Evolutionary conservation across 2,113 vertebrate genomes (phyloP).

Genomic region (Bos indicus): DNA sequence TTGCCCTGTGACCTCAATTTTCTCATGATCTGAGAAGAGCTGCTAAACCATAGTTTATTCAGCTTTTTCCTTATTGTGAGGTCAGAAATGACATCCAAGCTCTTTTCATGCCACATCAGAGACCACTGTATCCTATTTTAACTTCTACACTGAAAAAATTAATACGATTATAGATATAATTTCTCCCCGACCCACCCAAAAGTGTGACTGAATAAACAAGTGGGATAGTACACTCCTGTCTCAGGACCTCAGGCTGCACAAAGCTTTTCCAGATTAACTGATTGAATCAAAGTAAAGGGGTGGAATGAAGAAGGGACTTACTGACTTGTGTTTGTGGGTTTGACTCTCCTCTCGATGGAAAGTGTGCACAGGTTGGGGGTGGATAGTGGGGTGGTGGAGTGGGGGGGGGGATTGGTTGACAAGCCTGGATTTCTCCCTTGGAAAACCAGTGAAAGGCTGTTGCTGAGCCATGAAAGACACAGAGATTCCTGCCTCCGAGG

Average conservation of each 20-base stretch:
- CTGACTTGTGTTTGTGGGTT: background rate
- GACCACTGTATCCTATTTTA: background rate
- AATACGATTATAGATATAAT: background rate
- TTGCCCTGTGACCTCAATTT: background rate
- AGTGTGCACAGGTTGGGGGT: background rate
- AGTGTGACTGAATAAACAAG: background rate
- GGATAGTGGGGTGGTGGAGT: background rate
- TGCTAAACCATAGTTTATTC: background rate
- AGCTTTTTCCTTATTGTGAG: background rate
- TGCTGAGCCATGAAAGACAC: background rate
- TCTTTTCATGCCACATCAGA: background rate
- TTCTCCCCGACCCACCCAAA: background rate
- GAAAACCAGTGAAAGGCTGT: background rate
- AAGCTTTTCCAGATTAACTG: background rate
- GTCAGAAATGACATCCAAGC: background rate
- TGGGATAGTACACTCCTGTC: background rate
- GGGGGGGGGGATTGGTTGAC: background rate
- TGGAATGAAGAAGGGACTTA: background rate
- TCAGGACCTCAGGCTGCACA: background rate
- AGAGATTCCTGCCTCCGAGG: fast-evolving
- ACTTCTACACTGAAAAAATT: background rate
- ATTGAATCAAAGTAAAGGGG: background rate
- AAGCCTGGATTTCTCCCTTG: background rate
- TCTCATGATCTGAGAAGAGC: background rate
- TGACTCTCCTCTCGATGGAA: background rate